These are phyloP conservation scores for Muscina levida DNA, from an alignment of 2,888 invertebrate species.

Conservation along the genomic window DNA sequence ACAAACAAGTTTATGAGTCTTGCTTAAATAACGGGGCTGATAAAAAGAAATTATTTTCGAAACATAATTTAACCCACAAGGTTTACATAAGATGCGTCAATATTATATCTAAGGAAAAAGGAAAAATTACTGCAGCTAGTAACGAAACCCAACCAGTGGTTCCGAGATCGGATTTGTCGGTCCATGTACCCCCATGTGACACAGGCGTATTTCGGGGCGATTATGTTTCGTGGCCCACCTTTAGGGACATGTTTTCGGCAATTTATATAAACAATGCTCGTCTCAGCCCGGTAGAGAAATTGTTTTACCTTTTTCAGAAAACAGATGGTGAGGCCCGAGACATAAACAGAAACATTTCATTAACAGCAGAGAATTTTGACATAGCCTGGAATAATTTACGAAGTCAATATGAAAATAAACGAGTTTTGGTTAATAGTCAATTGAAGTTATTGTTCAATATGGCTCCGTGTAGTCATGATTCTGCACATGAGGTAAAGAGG, in stretches of 20 bases:
- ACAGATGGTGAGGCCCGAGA: slow-evolving; percentile 22
- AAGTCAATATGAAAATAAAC: slow-evolving; percentile 12
- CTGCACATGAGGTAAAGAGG: neutral
- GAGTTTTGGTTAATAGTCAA: slow-evolving; percentile 8
- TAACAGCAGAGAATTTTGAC: slow-evolving; percentile 34
- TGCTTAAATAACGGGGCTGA: no score
- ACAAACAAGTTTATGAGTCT: no score
- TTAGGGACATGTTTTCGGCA: slow-evolving; percentile 55
- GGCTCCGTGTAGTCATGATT: neutral
- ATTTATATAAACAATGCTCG: slow-evolving; percentile 38
- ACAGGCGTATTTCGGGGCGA: slow-evolving; percentile 32
- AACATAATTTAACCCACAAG: neutral
- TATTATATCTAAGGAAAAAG: no score
- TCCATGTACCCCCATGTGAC: slow-evolving; percentile 43
- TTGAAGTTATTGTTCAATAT: neutral
- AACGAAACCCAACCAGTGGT: neutral
- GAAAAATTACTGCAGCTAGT: no score
- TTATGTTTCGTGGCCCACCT: slow-evolving; percentile 50
- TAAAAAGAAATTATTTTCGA: neutral
- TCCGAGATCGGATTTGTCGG: neutral
- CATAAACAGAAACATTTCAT: slow-evolving; percentile 6
- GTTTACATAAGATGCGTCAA: neutral
- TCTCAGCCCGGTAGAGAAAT: slow-evolving; percentile 16
- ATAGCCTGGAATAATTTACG: neutral
- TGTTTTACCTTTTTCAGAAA: neutral